Conservation (phyloP, 2,797 vertebrate genomes). For the Thalassophryne amazonica region DNA sequence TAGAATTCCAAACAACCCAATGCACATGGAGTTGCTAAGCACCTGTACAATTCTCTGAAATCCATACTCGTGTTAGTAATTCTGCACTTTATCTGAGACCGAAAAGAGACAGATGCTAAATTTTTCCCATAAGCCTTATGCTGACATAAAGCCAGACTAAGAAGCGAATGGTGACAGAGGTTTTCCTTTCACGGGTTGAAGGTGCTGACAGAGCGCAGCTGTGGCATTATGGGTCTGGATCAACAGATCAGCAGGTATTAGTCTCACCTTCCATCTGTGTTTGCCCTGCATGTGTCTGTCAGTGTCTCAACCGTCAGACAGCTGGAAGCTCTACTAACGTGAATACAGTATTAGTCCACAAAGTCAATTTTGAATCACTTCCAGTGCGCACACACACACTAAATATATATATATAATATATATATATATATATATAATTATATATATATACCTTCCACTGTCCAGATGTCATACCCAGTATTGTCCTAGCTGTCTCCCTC, state of each 20-base stretch:
- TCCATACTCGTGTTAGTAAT: not conserved
- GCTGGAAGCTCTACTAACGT: slow-evolving; percentile 10
- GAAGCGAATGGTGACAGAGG: slow-evolving; percentile 46
- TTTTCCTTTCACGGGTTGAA: slow-evolving; percentile 50
- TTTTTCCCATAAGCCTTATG: slow-evolving; percentile 38
- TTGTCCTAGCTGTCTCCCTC: too few species aligned
- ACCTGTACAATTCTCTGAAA: not conserved
- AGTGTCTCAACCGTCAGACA: slow-evolving; percentile 13
- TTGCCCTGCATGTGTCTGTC: slow-evolving; percentile 3
- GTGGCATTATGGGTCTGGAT: slow-evolving; percentile 49
- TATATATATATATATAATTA: too few species aligned
- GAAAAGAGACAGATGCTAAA: slow-evolving; percentile 31
- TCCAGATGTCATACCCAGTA: too few species aligned
- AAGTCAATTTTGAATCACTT: slow-evolving; percentile 26
- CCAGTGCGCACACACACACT: too few species aligned
- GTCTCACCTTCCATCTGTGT: slow-evolving; percentile 30
- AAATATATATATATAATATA: too few species aligned
- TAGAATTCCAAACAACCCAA: not conserved
- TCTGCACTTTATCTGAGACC: slow-evolving; percentile 9
- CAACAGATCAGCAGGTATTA: slow-evolving; percentile 55
- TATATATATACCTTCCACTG: too few species aligned
- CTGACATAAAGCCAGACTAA: slow-evolving; percentile 26
- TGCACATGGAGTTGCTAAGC: not conserved
- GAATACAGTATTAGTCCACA: slow-evolving; percentile 16
- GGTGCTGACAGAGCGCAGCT: slow-evolving; percentile 67